Evolutionary conservation across 2,888 invertebrate species (phyloP).

Genomic region (Dusona sp.): DNA sequence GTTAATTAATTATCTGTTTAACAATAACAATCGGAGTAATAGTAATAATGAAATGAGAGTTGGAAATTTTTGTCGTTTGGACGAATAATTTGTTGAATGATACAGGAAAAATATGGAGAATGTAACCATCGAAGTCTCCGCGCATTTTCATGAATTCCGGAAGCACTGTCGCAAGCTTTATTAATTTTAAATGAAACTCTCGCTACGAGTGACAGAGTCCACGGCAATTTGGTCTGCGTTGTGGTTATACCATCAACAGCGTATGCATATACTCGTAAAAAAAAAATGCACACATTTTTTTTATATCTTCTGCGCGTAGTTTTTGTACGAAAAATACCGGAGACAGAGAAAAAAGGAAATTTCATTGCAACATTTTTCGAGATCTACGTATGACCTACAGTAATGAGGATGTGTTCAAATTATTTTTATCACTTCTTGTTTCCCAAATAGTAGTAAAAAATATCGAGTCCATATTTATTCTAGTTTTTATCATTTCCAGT

Average conservation of each 20-base stretch:
- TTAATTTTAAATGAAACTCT: conserved; percentile 53
- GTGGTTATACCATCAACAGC: neutral
- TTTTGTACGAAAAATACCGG: neutral
- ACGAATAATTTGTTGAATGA: conserved; percentile 32
- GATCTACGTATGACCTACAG: conserved; percentile 29
- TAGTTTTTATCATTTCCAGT: neutral
- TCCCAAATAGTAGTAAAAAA: conserved; percentile 10
- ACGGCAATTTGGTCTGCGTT: conserved; percentile 23
- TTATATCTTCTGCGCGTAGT: conserved; percentile 26
- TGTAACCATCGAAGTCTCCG: conserved; percentile 14
- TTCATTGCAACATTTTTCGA: conserved; percentile 24
- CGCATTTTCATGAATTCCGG: conserved; percentile 29
- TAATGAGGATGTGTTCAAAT: conserved; percentile 54
- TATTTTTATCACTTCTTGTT: conserved; percentile 12
- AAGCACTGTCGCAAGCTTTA: conserved; percentile 33
- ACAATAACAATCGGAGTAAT: neutral
- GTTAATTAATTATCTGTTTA: neutral
- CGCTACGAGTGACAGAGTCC: conserved; percentile 32
- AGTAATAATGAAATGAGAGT: neutral
- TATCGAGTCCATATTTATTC: neutral
- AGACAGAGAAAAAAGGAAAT: neutral
- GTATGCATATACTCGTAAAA: conserved; percentile 8
- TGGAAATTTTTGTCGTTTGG: conserved; percentile 23
- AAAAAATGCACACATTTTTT: conserved; percentile 31
- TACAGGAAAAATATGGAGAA: conserved; percentile 35